Evolutionary conservation across 2,888 invertebrate species (phyloP), one percentile per base, ranked within the genome.

Genomic region (Xestia rhomboidea): DNA sequence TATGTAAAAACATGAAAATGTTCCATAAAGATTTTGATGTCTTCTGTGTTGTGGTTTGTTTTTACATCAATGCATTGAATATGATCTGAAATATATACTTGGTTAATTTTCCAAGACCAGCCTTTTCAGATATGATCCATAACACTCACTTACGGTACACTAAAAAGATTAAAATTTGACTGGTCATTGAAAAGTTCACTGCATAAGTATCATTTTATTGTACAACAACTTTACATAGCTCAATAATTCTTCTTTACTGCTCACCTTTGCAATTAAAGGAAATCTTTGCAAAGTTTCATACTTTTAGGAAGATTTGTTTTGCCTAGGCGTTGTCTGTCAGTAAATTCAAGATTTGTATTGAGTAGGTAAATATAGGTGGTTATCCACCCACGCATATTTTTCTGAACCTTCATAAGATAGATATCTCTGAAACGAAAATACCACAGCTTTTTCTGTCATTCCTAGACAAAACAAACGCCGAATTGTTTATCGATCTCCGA

Each of bases 341-440:
- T 63, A 13, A 15, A 13, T 38, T 38, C 24, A 38, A 38, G 10
- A 38, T 13, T 13, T 38, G 38, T 38, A 38, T 63, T 63, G 60
- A 18, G 27, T 6, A 27, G 27, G 27, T 27, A 57, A 11, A 34
- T 62, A 60, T 30, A 62, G 15, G 5, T 62, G n/a, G n/a, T n/a
- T 41, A 7, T 57, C 27, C 15, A 27, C 18, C 13, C n/a, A 1
- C 38, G 0, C 24, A 13, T 24, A 38, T 38, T 63, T 38, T 13
- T 24, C 2, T 63, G 6, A 38, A 13, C 24, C 38, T 38, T 15
- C 15, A 38, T n/a, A n/a, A 38, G 10, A 30, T 27, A n/a, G 1
- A n/a, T 54, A 73, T 73, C 64, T 71, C 18, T 70, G 18, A 11
- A 38, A 73, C 18, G 34, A 24, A 73, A 27, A 46, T 41, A 71